Conservation (phyloP, 2,888 invertebrate genomes). For the Drosophila histrio region DNA sequence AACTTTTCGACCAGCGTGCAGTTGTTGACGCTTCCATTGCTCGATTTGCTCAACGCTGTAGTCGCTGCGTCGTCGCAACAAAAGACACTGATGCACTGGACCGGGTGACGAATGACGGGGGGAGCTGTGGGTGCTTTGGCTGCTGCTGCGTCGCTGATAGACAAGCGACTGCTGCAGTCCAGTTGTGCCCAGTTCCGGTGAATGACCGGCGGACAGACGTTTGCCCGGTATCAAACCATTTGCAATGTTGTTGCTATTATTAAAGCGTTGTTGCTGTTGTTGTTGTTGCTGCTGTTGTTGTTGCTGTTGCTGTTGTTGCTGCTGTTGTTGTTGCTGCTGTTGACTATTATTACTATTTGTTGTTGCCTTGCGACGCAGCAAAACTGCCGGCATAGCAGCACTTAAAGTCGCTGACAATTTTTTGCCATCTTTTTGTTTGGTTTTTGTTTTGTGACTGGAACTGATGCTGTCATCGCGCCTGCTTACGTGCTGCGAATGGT, state of each 20-base stretch:
- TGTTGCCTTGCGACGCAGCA: conserved; percentile 62
- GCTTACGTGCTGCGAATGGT: conserved; percentile 79
- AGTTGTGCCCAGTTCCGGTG: conserved; percentile 53
- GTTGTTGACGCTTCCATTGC: conserved; percentile 69
- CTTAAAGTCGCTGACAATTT: conserved; percentile 65
- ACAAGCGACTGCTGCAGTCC: conserved; percentile 69
- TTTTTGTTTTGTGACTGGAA: conserved; percentile 37
- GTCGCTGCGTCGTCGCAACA: conserved; percentile 80
- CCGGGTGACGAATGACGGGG: conserved; percentile 69
- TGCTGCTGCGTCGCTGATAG: conserved; percentile 61
- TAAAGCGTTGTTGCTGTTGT: conserved; percentile 35
- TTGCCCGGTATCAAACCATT: conserved; percentile 70
- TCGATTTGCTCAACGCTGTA: conserved; percentile 76
- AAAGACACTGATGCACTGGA: conserved; percentile 72
- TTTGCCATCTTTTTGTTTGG: conserved; percentile 63
- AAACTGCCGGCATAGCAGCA: conserved; percentile 67
- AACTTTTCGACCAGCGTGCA: conserved; percentile 62
- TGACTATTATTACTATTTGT: conserved; percentile 38
- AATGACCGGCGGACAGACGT: conserved; percentile 73
- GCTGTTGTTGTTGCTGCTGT: conserved; percentile 36
- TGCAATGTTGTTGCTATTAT: conserved; percentile 65
- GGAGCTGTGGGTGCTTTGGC: conserved; percentile 57
- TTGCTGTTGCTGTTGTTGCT: conserved; percentile 19
- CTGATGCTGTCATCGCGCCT: conserved; percentile 67
- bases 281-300: conserved; percentile 23